These are phyloP conservation scores for Saccopteryx leptura DNA, from an alignment of 2,113 vertebrate species.

Conservation along the genomic window DNA sequence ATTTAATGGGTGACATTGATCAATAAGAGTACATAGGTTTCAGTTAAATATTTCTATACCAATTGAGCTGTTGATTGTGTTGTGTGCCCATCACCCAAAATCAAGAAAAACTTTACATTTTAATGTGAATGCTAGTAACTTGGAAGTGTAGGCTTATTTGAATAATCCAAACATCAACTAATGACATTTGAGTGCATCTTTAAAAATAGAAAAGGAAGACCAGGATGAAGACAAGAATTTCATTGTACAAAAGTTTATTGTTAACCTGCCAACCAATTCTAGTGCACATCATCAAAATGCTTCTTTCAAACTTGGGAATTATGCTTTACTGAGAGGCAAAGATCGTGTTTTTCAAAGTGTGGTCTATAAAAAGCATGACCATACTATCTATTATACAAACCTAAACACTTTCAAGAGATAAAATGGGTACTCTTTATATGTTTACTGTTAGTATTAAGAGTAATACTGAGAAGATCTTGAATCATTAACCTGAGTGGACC, in stretches of 20 bases:
- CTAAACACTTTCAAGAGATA: conserved; percentile 19
- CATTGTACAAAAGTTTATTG: background rate
- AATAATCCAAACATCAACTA: conserved; percentile 27
- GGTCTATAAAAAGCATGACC: background rate
- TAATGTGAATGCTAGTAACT: background rate
- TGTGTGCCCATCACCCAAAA: no score
- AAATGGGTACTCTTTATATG: background rate
- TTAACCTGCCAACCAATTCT: background rate
- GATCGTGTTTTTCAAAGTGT: background rate
- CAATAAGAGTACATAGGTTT: no score
- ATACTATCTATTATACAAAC: background rate
- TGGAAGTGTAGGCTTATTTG: conserved; percentile 8
- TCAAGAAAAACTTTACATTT: background rate
- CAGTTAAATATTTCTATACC: no score
- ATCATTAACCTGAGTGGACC: background rate
- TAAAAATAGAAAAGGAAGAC: background rate
- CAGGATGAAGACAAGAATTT: background rate
- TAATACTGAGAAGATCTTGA: background rate
- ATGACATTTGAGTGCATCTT: background rate
- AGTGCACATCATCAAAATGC: background rate
- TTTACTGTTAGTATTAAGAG: background rate
- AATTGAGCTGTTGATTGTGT: no score
- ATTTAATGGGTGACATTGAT: no score
- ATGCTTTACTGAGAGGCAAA: background rate
- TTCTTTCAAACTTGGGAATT: background rate